phyloP scores from a whole-genome alignment of 2,888 invertebrate species.

The Steinernema carpocapsae region DNA sequence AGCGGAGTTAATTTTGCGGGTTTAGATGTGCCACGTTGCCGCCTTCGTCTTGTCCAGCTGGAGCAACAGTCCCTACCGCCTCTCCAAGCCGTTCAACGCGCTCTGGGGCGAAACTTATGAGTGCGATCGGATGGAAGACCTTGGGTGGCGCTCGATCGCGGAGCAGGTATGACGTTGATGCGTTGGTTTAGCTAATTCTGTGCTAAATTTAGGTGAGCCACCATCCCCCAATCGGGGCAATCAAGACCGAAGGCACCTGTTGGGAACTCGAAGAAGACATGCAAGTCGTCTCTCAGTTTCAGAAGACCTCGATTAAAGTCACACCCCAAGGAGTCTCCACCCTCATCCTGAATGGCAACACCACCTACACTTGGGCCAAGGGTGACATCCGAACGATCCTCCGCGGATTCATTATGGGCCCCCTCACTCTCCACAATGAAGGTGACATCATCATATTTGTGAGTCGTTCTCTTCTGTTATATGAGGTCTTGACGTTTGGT shows the following conservation, averaged over 20 bases:
- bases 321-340: conserved; percentile 5
- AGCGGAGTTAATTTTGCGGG: neutral
- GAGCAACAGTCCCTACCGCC: conserved; percentile 89
- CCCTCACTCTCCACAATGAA: conserved; percentile 12
- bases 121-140: conserved; percentile 70
- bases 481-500: neutral
- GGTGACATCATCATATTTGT: neutral
- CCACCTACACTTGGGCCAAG: conserved; percentile 3
- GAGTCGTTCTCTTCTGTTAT: neutral
- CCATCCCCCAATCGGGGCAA: conserved; percentile 91
- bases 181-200: no score
- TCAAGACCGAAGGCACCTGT: conserved; percentile 80
- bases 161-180: conserved; percentile 68
- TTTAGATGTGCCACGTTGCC: conserved; percentile 74
- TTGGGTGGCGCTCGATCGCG: conserved; percentile 69
- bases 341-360: neutral
- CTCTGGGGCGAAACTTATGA: conserved; percentile 94
- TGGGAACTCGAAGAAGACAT: conserved; percentile 22
- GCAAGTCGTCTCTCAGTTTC: conserved; percentile 13
- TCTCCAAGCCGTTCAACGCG: conserved; percentile 94
- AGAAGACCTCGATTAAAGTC: neutral
- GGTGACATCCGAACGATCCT: neutral
- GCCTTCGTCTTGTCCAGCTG: conserved; percentile 91
- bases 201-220: conserved; percentile 77
- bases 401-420: conserved; percentile 18